Evolutionary conservation across 37 sponge, comb jelly and placozoan genomes (phyloP).

Genomic region (Crambe crambe): DNA sequence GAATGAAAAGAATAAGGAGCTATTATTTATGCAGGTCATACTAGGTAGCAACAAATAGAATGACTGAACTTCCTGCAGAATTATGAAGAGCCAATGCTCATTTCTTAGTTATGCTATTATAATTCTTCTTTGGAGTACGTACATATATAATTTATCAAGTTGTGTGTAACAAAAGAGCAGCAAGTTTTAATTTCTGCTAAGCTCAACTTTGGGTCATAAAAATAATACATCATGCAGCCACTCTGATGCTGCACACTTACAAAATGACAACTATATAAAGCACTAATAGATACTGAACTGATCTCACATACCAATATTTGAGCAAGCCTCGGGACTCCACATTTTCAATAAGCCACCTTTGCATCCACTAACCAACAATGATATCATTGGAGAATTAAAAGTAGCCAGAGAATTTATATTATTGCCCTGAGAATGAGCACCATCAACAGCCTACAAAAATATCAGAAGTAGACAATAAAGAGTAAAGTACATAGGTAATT

Average conservation of each 20-base stretch:
- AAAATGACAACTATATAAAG: not conserved
- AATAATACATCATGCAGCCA: not conserved
- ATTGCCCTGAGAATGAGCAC: conserved; percentile 70
- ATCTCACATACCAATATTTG: conserved; percentile 51
- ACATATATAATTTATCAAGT: no score
- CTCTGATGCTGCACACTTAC: not conserved
- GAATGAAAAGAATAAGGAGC: no score
- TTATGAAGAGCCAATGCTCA: no score
- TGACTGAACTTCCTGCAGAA: no score
- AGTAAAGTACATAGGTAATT: not conserved
- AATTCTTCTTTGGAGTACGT: no score
- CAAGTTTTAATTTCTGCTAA: no score
- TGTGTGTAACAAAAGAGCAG: no score
- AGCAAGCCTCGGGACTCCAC: conserved; percentile 45
- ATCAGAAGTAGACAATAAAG: no score
- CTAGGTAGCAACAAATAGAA: no score
- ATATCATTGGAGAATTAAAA: conserved; percentile 17
- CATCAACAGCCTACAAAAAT: conserved; percentile 59
- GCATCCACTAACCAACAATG: conserved; percentile 71
- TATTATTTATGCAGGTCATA: no score
- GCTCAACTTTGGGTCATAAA: not conserved
- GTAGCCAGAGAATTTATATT: conserved; percentile 61
- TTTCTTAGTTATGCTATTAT: no score
- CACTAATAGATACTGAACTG: not conserved
- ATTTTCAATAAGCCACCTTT: conserved; percentile 75